A percentile compares a stretch with the other conserved stretches of the same genome.
These are phyloP conservation scores for Drosophila obscura DNA, from an alignment of 1,140 invertebrate species.

Conservation along the genomic window DNA sequence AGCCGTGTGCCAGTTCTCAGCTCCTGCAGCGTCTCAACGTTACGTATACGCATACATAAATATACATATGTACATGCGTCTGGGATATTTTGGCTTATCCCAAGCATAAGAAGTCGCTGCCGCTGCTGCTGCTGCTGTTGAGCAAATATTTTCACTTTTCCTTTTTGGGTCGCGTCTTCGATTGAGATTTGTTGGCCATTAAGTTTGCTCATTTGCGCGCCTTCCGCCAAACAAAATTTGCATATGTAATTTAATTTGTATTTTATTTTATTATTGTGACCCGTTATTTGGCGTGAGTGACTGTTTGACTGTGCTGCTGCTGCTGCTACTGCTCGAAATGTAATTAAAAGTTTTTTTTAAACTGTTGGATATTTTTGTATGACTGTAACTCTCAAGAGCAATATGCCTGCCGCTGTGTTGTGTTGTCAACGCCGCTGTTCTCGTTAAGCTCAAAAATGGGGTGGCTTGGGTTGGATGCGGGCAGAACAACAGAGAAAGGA, in stretches of 20 bases:
- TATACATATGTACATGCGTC: background rate
- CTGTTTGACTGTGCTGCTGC: constrained; percentile 28
- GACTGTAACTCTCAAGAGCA: constrained; percentile 55
- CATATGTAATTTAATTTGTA: constrained; percentile 66
- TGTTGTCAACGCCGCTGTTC: constrained; percentile 35
- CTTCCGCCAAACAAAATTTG: constrained; percentile 62
- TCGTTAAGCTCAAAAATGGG: constrained; percentile 4
- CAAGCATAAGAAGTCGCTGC: background rate
- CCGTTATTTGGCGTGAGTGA: constrained; percentile 18
- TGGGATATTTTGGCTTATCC: too few relatives aligned
- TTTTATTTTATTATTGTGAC: constrained; percentile 18
- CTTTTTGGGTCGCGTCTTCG: constrained; percentile 44
- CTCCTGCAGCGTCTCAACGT: constrained; percentile 11
- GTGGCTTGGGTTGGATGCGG: too few relatives aligned
- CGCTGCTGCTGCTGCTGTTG: constrained; percentile 35
- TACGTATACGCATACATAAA: constrained; percentile 4
- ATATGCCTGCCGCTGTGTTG: constrained; percentile 19
- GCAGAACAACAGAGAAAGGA: constrained; percentile 5
- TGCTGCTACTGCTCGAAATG: constrained; percentile 44
- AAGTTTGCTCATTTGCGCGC: constrained; percentile 62
- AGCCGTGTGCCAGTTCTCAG: constrained; percentile 52
- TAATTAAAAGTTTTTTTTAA: constrained; percentile 77
- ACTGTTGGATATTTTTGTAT: constrained; percentile 43
- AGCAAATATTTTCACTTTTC: constrained; percentile 70
- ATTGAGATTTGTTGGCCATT: constrained; percentile 77